These are phyloP conservation scores for Talpa occidentalis DNA, from an alignment of 2,113 vertebrate genomes.

Conservation along the genomic window DNA sequence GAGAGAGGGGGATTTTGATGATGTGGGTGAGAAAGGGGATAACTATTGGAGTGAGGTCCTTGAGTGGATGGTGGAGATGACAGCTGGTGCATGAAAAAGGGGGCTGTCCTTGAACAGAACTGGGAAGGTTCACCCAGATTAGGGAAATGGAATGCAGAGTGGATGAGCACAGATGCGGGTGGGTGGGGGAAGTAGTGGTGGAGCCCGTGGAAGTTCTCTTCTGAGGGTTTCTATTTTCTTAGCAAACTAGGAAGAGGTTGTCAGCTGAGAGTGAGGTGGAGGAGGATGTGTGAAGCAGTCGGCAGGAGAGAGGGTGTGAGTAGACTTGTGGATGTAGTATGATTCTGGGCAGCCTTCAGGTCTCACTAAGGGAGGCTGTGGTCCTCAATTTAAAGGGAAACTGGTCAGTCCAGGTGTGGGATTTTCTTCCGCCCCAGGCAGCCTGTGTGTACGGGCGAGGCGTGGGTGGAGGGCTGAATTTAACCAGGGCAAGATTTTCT, in stretches of 20 bases:
- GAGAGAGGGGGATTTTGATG: background rate
- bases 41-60: background rate
- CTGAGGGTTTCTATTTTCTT: conserved; percentile 71
- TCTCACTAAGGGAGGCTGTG: background rate
- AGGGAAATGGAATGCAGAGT: conserved; percentile 20
- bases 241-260: conserved; percentile 63
- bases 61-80: conserved; percentile 39
- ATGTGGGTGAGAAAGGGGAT: background rate
- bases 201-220: conserved; percentile 18
- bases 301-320: conserved; percentile 55
- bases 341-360: background rate
- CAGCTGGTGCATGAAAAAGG: conserved; percentile 31
- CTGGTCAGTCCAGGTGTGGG: background rate
- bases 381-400: background rate
- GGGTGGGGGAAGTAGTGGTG: conserved; percentile 36
- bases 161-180: conserved; percentile 63
- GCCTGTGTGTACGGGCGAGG: background rate
- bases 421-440: background rate
- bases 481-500: background rate
- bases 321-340: background rate
- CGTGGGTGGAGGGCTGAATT: background rate
- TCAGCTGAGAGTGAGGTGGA: conserved; percentile 58
- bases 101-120: conserved; percentile 30
- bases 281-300: conserved; percentile 55
- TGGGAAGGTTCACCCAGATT: background rate